Evolutionary conservation across 92 coral and sea anemone species (phyloP).

Genomic region (Siderastrea radians): DNA sequence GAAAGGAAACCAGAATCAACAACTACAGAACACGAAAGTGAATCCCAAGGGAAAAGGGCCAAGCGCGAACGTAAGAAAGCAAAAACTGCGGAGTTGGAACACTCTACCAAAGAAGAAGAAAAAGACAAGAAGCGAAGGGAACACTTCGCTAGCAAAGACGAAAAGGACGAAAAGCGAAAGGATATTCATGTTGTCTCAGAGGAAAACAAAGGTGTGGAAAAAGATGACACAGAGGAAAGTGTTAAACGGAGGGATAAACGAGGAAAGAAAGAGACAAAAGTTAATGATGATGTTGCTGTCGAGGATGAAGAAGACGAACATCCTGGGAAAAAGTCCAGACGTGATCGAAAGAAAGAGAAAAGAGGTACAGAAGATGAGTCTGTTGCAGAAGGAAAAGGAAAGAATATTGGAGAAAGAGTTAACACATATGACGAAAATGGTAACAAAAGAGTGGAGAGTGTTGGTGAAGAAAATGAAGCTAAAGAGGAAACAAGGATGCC

Average conservation of each 20-base stretch:
- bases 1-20: slow-evolving; percentile 2
- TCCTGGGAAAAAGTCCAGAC: background rate
- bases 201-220: background rate
- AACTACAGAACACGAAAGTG: background rate
- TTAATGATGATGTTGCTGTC: slow-evolving; percentile 10
- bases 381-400: slow-evolving; percentile 20
- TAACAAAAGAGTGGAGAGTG: background rate
- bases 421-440: background rate
- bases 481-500: background rate
- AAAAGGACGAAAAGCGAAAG: background rate
- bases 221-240: background rate
- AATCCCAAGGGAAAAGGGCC: background rate
- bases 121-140: too few species aligned
- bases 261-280: slow-evolving; percentile 1
- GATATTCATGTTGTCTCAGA: background rate
- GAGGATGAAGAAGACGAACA: background rate
- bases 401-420: slow-evolving; percentile 14
- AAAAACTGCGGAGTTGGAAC: background rate
- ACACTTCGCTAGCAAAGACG: background rate
- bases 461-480: background rate
- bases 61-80: slow-evolving; percentile 19
- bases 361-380: background rate
- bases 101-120: background rate
- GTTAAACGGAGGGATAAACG: background rate
- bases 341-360: background rate